A percentile compares a stretch with the other conserved stretches of the same genome.
These are phyloP conservation scores for Leucopternis melanops DNA, from an alignment of 2,113 vertebrate genomes.

Conservation along the genomic window DNA sequence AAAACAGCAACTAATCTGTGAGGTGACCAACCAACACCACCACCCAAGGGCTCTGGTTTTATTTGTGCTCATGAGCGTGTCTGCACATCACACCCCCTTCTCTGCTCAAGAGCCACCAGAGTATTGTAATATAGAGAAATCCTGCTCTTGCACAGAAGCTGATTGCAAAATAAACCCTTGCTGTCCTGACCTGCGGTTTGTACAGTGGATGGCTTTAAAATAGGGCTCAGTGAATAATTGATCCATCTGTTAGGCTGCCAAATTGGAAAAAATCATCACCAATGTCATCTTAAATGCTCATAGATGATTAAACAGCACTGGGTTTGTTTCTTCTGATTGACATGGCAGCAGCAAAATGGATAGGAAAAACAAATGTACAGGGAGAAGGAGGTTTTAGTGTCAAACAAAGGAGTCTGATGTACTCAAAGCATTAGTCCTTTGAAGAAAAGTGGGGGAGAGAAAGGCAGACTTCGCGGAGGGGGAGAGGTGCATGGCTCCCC, in stretches of 20 bases:
- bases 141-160: neutral
- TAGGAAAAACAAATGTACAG: neutral
- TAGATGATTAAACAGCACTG: neutral
- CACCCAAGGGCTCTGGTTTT: neutral
- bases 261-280: neutral
- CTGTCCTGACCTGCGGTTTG: neutral
- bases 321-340: neutral
- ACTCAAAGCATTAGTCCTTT: neutral
- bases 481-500: neutral
- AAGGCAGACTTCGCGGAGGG: neutral
- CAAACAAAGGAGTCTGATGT: rapidly evolving
- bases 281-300: neutral
- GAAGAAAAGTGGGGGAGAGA: neutral
- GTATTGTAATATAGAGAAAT: neutral
- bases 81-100: neutral
- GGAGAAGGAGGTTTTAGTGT: neutral
- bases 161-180: neutral
- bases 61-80: neutral
- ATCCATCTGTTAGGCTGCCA: neutral
- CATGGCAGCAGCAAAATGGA: neutral
- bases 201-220: neutral
- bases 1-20: neutral
- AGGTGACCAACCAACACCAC: neutral
- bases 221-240: neutral
- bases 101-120: neutral